Evolutionary conservation across 2,113 vertebrate species (phyloP).

Genomic region (Grus americana): DNA sequence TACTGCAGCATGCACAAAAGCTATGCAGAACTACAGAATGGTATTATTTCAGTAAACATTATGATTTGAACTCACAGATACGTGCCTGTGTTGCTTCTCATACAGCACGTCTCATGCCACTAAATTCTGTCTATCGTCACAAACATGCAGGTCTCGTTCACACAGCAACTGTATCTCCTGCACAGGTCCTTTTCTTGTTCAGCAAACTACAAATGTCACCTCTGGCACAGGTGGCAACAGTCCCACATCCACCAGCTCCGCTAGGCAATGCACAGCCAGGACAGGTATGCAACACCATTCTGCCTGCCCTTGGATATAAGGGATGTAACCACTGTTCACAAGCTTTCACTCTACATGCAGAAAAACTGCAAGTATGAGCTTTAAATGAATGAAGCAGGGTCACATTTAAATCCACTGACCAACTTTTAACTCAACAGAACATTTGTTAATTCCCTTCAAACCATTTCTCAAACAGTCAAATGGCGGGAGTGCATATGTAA

Average conservation of each 20-base stretch:
- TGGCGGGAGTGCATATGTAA: background rate
- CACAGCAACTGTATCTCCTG: background rate
- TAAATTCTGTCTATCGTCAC: background rate
- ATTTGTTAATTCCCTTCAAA: background rate
- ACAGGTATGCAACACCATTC: fast-evolving
- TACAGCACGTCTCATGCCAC: background rate
- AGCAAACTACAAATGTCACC: background rate
- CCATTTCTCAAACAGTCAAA: background rate
- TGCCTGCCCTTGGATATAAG: fast-evolving
- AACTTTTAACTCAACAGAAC: background rate
- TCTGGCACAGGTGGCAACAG: background rate
- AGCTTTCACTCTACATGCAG: background rate
- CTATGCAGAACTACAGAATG: background rate
- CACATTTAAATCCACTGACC: background rate
- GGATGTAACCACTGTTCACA: background rate
- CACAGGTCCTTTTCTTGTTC: background rate
- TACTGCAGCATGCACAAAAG: background rate
- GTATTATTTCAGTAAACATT: background rate
- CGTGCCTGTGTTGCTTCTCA: fast-evolving
- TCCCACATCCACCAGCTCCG: background rate
- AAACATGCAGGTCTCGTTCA: fast-evolving
- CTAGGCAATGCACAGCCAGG: background rate
- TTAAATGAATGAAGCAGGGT: background rate
- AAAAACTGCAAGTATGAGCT: background rate
- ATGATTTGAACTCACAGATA: background rate